Evolutionary conservation across 2,888 invertebrate species (phyloP), one percentile per base, ranked within the genome.

Genomic region (Philaethria dido): DNA sequence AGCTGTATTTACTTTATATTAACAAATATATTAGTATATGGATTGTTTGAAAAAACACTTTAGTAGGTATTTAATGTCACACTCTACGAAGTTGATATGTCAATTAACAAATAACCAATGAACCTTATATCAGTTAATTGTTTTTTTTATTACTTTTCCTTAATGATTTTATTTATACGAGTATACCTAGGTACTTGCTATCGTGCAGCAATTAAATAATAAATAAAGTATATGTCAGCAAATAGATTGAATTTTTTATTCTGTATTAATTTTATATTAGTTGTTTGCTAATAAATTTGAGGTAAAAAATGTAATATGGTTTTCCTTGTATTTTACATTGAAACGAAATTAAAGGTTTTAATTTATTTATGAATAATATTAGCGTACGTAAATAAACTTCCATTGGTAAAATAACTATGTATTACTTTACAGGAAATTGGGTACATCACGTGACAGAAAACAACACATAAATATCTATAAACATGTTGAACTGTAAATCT

Each of bases 81-180:
- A 22, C 22, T 22, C 8, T n/a, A 25, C 22, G 25, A 25, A 22
- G 25, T n/a, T 25, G 25, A 50, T n/a, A 50, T 25, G 14, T 48
- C n/a, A 2, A 25, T 14, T 48, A 14, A 48, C n/a, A 48, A 48
- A n/a, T 48, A 25, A 29, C 25, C 50, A 50, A 25, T 50, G 8
- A 50, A 25, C 50, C 8, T 25, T 50, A 25, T 25, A 50, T 50
- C 50, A 50, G 50, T 50, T 14, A 22, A 48, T 48, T 25, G 48
- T n/a, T 25, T 25, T 25, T 50, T n/a, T 9, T 22, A 47, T 48
- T 14, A 50, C 8, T 50, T 50, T 50, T 50, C 48, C 25, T 50
- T 25, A 50, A 50, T 50, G 22, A 22, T 50, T 50, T 50, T 50
- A 50, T 50, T 50, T 50, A 50, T 52, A n/a, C n/a, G n/a, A n/a